phyloP scores from a whole-genome alignment of 2,888 invertebrate species.

The Drosophila kanekoi region DNA sequence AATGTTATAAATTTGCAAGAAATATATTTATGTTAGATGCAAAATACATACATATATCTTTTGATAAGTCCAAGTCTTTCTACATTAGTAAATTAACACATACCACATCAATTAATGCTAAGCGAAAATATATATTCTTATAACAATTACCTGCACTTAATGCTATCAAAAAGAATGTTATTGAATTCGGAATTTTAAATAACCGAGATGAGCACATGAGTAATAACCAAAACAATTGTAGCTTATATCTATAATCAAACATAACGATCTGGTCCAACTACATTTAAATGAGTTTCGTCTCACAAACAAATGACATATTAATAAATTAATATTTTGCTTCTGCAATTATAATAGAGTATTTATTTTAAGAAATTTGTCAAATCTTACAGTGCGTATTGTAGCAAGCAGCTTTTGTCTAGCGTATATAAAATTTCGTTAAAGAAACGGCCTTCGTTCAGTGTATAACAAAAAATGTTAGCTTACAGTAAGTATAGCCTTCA shows the following conservation, averaged over 20 bases:
- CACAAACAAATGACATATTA: slow-evolving; percentile 1
- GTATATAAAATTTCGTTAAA: neutral
- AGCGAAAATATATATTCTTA: slow-evolving; percentile 18
- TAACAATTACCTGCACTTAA: slow-evolving; percentile 12
- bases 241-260: slow-evolving; percentile 36
- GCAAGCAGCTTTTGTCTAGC: neutral
- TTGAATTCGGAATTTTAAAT: slow-evolving; percentile 10
- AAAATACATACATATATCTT: slow-evolving; percentile 31
- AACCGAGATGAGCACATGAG: slow-evolving; percentile 8
- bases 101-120: slow-evolving; percentile 14
- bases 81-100: slow-evolving; percentile 24
- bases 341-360: too few relatives aligned
- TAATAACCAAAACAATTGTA: slow-evolving; percentile 17
- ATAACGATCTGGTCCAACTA: slow-evolving; percentile 44
- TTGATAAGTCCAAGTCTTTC: slow-evolving; percentile 41
- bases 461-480: neutral
- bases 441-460: neutral
- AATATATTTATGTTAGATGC: slow-evolving; percentile 34
- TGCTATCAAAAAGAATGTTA: slow-evolving; percentile 9
- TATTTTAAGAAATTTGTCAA: neutral
- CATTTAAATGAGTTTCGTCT: slow-evolving; percentile 20
- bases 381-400: neutral
- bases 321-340: slow-evolving; percentile 8
- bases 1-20: slow-evolving; percentile 27
- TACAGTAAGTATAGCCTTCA: neutral